Conservation (phyloP, 2,797 vertebrate species). For the Pteronotus mesoamericanus region DNA sequence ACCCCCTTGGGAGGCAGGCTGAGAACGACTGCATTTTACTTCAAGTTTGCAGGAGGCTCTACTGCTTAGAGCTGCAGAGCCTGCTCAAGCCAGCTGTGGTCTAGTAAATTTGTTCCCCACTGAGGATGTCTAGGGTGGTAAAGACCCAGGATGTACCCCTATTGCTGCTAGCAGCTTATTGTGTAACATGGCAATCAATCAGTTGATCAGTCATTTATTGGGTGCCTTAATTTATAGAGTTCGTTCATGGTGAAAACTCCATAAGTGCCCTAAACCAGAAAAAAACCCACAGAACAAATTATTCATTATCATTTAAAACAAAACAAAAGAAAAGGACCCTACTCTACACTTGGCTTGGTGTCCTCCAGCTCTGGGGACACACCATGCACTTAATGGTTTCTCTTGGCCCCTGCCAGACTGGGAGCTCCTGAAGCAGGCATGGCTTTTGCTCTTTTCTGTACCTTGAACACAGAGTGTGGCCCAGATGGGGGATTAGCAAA, state of each 20-base stretch:
- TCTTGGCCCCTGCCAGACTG: not conserved
- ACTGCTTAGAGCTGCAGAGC: not conserved
- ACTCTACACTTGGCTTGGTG: not conserved
- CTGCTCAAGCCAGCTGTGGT: not conserved
- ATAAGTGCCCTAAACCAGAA: not conserved
- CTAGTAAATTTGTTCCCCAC: not conserved
- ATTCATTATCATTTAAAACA: not conserved
- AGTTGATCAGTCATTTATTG: not conserved
- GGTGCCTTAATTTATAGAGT: not conserved
- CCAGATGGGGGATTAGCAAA: not conserved
- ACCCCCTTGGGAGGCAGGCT: conserved; percentile 48
- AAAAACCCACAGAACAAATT: not conserved
- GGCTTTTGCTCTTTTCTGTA: not conserved
- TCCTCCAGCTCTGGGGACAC: not conserved
- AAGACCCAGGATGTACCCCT: not conserved
- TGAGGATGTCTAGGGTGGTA: not conserved
- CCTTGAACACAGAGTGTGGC: not conserved
- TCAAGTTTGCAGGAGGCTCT: not conserved
- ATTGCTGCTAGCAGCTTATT: not conserved
- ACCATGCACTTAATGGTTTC: not conserved
- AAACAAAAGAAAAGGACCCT: not conserved
- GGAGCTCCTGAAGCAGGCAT: not conserved
- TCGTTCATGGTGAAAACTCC: not conserved
- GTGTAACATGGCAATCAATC: not conserved
- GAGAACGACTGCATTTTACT: not conserved